Base-by-base conservation (phyloP, 2,888 invertebrate genomes). In the Labia minor region DNA sequence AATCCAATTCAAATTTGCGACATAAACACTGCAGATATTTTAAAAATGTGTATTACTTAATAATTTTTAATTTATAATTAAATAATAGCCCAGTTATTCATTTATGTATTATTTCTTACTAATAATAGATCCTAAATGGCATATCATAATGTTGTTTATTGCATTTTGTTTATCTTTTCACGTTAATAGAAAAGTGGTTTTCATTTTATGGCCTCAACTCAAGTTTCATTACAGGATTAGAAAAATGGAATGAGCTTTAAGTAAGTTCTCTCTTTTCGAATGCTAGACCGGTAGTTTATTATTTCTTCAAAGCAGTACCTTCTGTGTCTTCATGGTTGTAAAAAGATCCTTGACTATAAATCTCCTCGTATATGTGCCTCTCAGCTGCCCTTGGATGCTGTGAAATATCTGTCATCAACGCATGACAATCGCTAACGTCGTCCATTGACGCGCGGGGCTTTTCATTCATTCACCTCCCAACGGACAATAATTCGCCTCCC, bases 251-350 rank as follows among this genome's bases (percentile, higher is more conserved):
- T 26, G 26, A 26, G 26, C 26, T 26, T 26, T 26, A 26, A 26
- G 26, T 26, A 26, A 26, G 26, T 26, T 26, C 26, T 26, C n/a
- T n/a, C 26, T 26, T 26, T 8, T 6, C 26, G 26, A n/a, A 6
- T 26, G 26, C 26, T 26, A 26, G 26, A 26, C 26, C 16, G 49
- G 49, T 49, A n/a, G 49, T 49, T 49, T 49, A 16, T 49, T 49
- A 49, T 49, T 49, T 49, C 49, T 49, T n/a, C 49, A 49, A 49
- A 49, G 49, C 49, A 49, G 49, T 16, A 16, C n/a, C 49, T 49
- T 49, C 49, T 3, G n/a, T 16, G 16, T 49, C 49, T 49, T 16
- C 49, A 26, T 26, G 49, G 49, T 16, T 49, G 49, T 49, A n/a
- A 49, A 49, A 26, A 3, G 14, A n/a, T 4, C 49, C 49, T 49